Conservation (phyloP, 2,797 vertebrate genomes). For the Gambusia yucatana region DNA sequence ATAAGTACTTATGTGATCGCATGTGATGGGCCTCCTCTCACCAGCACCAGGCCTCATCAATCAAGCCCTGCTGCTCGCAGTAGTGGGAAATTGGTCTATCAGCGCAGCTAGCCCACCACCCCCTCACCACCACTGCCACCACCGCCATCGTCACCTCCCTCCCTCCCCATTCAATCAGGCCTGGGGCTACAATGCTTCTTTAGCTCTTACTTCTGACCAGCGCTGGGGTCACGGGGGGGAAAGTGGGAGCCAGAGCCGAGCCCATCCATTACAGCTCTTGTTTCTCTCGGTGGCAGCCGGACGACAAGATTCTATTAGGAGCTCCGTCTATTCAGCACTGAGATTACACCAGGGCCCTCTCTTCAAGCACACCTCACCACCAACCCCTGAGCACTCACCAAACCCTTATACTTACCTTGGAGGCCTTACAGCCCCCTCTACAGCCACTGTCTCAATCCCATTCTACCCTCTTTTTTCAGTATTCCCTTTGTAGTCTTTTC, state of each 20-base stretch:
- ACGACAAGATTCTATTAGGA: conserved; percentile 93
- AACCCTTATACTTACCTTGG: conserved; percentile 67
- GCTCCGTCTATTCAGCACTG: conserved; percentile 82
- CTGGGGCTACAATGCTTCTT: conserved; percentile 97
- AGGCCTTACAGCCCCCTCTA: conserved; percentile 54
- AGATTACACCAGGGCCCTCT: conserved; percentile 82
- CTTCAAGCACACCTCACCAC: conserved; percentile 66
- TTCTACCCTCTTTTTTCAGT: conserved; percentile 42
- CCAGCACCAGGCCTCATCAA: conserved; percentile 98
- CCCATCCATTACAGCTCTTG: conserved; percentile 95
- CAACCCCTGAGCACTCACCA: conserved; percentile 67
- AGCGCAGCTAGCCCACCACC: conserved; percentile 84
- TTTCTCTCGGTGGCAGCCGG: conserved; percentile 91
- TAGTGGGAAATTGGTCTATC: conserved; percentile 99
- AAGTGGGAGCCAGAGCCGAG: conserved; percentile 89
- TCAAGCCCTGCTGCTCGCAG: conserved; percentile 91
- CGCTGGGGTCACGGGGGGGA: conserved; percentile 87
- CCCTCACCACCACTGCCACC: conserved; percentile 66
- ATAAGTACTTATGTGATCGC: conserved; percentile 99
- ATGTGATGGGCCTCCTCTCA: conserved; percentile 99
- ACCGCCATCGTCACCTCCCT: conserved; percentile 67
- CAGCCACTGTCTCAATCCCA: conserved; percentile 31
- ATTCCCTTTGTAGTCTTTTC: conserved; percentile 43
- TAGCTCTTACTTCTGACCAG: conserved; percentile 95
- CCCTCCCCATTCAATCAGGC: conserved; percentile 96